phyloP scores from a whole-genome alignment of 1,140 invertebrate genomes.

The Calliopsis andreniformis region DNA sequence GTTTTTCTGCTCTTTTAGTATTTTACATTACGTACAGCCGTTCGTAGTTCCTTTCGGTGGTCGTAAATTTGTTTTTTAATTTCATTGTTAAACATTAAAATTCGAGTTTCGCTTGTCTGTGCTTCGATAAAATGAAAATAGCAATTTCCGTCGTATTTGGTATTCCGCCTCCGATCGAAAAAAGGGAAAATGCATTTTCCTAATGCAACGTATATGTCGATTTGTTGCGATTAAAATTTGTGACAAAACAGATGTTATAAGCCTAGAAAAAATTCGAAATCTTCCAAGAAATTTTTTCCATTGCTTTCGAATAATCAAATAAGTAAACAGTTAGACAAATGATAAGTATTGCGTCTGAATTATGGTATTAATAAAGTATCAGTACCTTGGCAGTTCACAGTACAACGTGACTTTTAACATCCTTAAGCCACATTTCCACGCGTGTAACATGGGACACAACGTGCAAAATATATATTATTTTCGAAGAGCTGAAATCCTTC shows the following conservation, averaged over 20 bases:
- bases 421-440: too few relatives aligned
- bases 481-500: too few relatives aligned
- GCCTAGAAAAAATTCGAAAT: not conserved
- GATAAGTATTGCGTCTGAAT: too few relatives aligned
- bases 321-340: not conserved
- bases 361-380: too few relatives aligned
- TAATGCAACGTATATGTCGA: not conserved
- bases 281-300: too few relatives aligned
- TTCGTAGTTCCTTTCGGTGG: slow-evolving; percentile 70
- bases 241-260: too few relatives aligned
- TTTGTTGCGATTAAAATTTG: not conserved
- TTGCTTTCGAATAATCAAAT: too few relatives aligned
- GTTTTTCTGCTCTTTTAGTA: slow-evolving; percentile 68
- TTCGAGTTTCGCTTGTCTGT: slow-evolving; percentile 30
- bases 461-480: too few relatives aligned
- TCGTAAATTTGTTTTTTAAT: slow-evolving; percentile 66
- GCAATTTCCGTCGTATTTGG: not conserved
- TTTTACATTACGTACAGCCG: slow-evolving; percentile 76
- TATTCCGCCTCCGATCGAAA: not conserved
- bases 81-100: slow-evolving; percentile 45
- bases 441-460: too few relatives aligned
- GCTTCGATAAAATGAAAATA: slow-evolving; percentile 49
- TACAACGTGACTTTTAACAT: not conserved
- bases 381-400: slow-evolving; percentile 6
- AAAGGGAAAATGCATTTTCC: not conserved